Percentiles rank a stretch among this genome's conserved stretches.
Conservation (phyloP, 2,888 invertebrate genomes). For the Polyommatus icarus region DNA sequence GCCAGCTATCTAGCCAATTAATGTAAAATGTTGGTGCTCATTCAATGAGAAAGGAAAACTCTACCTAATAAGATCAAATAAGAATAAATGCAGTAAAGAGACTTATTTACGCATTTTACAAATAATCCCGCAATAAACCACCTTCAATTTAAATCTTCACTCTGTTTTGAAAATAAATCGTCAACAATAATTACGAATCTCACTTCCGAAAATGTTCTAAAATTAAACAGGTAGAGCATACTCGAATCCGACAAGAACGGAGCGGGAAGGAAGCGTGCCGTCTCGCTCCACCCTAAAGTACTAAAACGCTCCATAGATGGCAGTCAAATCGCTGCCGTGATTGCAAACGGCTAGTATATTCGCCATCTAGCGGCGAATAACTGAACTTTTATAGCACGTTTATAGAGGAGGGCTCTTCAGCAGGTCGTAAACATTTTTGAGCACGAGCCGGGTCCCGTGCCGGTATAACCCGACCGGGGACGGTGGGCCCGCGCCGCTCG, state of each 20-base stretch:
- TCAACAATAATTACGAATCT: slow-evolving; percentile 31
- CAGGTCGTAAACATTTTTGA: slow-evolving; percentile 80
- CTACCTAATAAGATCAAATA: slow-evolving; percentile 23
- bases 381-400: slow-evolving; percentile 79
- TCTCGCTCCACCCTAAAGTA: slow-evolving; percentile 60
- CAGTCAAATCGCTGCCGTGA: slow-evolving; percentile 75
- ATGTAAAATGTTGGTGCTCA: background rate
- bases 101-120: slow-evolving; percentile 24
- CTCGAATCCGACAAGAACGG: slow-evolving; percentile 54
- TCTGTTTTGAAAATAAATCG: slow-evolving; percentile 1
- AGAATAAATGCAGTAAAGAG: slow-evolving; percentile 38
- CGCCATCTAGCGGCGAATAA: slow-evolving; percentile 78
- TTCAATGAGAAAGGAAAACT: slow-evolving; percentile 21
- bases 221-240: slow-evolving; percentile 45
- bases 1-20: slow-evolving; percentile 11
- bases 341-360: slow-evolving; percentile 75
- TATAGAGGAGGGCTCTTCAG: slow-evolving; percentile 80
- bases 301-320: slow-evolving; percentile 79
- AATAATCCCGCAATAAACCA: background rate
- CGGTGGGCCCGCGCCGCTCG: slow-evolving; percentile 73
- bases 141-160: background rate
- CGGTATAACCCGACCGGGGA: slow-evolving; percentile 76
- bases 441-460: slow-evolving; percentile 75
- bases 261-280: slow-evolving; percentile 47
- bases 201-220: slow-evolving; percentile 32